phyloP scores from a whole-genome alignment of 1,140 invertebrate species.

The Bombus confusus region DNA sequence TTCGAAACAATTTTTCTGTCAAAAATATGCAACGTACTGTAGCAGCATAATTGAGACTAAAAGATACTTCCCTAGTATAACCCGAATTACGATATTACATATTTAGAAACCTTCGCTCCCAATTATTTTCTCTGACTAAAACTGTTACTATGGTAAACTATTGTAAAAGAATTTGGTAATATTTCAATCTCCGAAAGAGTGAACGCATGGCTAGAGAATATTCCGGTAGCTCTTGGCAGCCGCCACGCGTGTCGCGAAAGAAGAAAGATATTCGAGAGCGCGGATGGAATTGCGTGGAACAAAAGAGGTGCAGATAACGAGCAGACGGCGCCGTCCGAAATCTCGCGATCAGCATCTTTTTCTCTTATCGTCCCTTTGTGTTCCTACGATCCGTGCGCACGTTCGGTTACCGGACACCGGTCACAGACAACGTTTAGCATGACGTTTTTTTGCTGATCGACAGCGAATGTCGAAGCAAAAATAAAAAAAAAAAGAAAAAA shows the following conservation, averaged over 20 bases:
- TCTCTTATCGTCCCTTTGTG: conserved; percentile 26
- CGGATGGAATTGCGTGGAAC: conserved; percentile 22
- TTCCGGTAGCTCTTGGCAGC: background rate
- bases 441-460: conserved; percentile 35
- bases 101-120: too few species aligned
- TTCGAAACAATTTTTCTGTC: too few species aligned
- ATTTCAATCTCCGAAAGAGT: background rate
- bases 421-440: background rate
- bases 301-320: conserved; percentile 42
- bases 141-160: background rate
- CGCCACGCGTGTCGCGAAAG: background rate
- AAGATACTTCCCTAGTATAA: too few species aligned
- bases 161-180: background rate
- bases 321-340: conserved; percentile 45
- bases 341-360: conserved; percentile 48
- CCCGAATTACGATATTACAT: too few species aligned
- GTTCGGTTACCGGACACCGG: conserved; percentile 43
- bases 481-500: background rate
- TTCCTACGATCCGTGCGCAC: conserved; percentile 26
- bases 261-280: conserved; percentile 7
- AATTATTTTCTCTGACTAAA: background rate
- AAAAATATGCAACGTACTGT: too few species aligned
- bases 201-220: too few species aligned
- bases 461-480: conserved; percentile 14
- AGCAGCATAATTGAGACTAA: too few species aligned